Evolutionary conservation across 2,113 vertebrate species (phyloP).

Genomic region (Hydropotes inermis): DNA sequence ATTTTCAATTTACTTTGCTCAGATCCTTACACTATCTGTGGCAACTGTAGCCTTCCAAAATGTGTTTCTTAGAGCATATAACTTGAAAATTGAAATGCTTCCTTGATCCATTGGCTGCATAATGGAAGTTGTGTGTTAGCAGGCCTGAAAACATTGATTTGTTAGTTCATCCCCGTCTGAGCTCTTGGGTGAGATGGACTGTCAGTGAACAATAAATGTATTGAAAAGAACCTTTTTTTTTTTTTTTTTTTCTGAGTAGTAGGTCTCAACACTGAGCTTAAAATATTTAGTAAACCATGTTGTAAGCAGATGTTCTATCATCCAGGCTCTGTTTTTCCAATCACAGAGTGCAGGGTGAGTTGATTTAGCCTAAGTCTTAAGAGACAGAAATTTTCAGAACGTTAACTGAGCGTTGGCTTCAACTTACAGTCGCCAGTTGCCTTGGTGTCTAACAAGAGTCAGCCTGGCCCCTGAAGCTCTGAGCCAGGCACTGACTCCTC

Average conservation of each 20-base stretch:
- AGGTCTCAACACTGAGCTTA: not conserved
- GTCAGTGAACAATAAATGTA: not conserved
- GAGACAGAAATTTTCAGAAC: not conserved
- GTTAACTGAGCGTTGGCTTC: not conserved
- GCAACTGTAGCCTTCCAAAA: not conserved
- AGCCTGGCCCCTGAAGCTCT: not conserved
- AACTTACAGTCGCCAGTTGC: not conserved
- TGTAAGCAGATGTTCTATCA: not conserved
- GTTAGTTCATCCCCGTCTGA: not conserved
- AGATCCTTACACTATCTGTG: not conserved
- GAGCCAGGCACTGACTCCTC: no score
- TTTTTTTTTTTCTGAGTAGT: not conserved
- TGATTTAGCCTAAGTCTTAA: not conserved
- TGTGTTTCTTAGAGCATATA: not conserved
- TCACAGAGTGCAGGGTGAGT: not conserved
- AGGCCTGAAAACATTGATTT: not conserved
- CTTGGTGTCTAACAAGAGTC: not conserved
- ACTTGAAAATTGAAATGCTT: not conserved
- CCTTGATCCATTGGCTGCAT: not conserved
- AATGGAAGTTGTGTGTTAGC: not conserved
- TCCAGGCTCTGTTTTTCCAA: not conserved
- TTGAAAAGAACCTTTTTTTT: not conserved
- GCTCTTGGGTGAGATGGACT: not conserved
- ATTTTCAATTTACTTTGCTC: not conserved
- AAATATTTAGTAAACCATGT: not conserved